These are phyloP conservation scores for Crossaster papposus DNA, from an alignment of 53 echinoderm and acorn worm genomes.

Conservation along the genomic window DNA sequence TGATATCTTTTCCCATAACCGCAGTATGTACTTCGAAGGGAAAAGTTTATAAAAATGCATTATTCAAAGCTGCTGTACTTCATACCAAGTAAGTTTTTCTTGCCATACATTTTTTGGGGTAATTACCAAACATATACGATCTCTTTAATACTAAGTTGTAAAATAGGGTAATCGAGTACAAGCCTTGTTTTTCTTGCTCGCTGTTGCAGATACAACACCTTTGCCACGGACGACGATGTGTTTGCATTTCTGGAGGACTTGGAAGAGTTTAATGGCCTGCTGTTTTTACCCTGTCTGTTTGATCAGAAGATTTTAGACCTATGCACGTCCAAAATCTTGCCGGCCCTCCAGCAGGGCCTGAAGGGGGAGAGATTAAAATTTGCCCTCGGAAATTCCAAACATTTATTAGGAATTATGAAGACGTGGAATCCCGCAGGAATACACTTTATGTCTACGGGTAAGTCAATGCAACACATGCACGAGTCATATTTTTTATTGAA, in stretches of 20 bases:
- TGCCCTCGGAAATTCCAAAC: constrained; percentile 30
- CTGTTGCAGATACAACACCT: constrained; percentile 31
- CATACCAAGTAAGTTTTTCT: no score
- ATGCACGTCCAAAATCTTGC: constrained; percentile 21
- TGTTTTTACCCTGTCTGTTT: constrained; percentile 36
- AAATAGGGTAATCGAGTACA: no score
- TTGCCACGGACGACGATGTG: constrained; percentile 15
- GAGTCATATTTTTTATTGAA: background rate
- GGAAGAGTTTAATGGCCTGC: constrained; percentile 24
- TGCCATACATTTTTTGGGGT: no score
- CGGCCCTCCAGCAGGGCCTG: background rate
- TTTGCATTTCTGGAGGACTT: constrained; percentile 19
- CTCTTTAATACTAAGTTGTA: no score
- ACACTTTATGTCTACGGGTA: constrained; percentile 48
- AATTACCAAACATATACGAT: no score
- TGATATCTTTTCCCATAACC: no score
- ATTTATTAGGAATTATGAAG: constrained; percentile 30
- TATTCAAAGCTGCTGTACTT: no score
- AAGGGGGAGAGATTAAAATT: background rate
- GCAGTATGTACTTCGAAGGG: no score
- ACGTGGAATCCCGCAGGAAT: constrained; percentile 40
- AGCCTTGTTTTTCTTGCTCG: background rate
- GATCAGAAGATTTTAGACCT: background rate
- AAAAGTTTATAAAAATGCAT: no score
- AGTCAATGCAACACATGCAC: background rate